Percentiles rank a stretch among this genome's conserved stretches.
These are phyloP conservation scores for Cephus runcator DNA, from an alignment of 2,888 invertebrate genomes.

Conservation along the genomic window DNA sequence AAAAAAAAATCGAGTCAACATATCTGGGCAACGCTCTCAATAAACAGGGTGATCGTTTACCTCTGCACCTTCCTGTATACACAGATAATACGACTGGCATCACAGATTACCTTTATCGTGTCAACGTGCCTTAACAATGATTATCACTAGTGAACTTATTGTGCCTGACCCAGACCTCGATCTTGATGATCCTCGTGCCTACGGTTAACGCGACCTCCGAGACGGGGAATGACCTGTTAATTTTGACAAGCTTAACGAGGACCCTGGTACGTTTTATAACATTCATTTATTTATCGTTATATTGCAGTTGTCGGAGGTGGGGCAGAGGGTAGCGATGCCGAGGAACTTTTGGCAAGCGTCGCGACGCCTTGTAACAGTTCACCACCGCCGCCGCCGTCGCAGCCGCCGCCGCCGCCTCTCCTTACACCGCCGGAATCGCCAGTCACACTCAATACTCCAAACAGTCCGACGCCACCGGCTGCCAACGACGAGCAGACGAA, in stretches of 20 bases:
- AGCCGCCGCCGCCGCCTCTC: conserved; percentile 44
- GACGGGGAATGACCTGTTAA: background rate
- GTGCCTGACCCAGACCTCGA: background rate
- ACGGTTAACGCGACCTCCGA: background rate
- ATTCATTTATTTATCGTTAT: background rate
- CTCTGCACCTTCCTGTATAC: background rate
- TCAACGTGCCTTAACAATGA: background rate
- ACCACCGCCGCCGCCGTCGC: conserved; percentile 44
- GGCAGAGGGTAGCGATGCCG: conserved; percentile 60
- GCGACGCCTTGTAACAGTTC: conserved; percentile 53
- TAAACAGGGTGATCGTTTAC: background rate
- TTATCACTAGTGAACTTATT: background rate
- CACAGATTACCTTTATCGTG: background rate
- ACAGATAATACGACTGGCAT: background rate
- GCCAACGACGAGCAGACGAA: conserved; percentile 51
- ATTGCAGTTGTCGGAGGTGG: conserved; percentile 57
- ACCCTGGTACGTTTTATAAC: background rate
- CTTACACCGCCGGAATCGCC: conserved; percentile 44
- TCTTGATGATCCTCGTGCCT: background rate
- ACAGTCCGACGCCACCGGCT: conserved; percentile 41
- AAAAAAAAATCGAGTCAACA: conserved; percentile 1
- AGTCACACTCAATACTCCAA: conserved; percentile 39
- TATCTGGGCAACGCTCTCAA: background rate
- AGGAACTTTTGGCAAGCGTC: conserved; percentile 55
- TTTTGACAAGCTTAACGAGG: background rate